Conservation (phyloP, 2,888 invertebrate genomes). For the Limnephilus rhombicus region DNA sequence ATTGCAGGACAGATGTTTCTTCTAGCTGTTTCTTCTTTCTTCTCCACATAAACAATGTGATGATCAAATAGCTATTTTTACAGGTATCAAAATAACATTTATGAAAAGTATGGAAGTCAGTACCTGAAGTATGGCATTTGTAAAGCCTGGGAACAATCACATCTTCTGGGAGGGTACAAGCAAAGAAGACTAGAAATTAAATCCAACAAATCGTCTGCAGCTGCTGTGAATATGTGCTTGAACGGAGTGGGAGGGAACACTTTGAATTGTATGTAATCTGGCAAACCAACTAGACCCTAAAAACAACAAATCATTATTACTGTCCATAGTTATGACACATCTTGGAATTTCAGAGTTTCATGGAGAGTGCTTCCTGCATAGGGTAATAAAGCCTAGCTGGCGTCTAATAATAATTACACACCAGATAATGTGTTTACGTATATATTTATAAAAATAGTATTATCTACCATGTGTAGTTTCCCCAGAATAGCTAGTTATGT, state of each 20-base stretch:
- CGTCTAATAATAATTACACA: no score
- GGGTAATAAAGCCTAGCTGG: neutral
- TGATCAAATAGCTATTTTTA: neutral
- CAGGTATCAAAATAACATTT: neutral
- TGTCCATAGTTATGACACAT: neutral
- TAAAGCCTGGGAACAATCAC: constrained; percentile 89
- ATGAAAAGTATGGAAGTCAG: neutral
- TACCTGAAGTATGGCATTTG: constrained; percentile 92
- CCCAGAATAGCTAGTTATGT: no score
- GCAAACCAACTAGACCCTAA: constrained; percentile 84
- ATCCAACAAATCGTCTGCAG: constrained; percentile 92
- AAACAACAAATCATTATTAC: constrained; percentile 58
- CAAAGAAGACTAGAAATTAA: constrained; percentile 87
- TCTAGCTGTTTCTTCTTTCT: neutral
- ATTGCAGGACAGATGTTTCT: neutral
- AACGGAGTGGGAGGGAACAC: constrained; percentile 89
- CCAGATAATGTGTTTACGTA: no score
- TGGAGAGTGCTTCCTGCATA: neutral
- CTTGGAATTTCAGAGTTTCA: neutral
- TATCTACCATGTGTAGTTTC: no score
- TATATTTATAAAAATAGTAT: no score
- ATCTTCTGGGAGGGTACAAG: constrained; percentile 89
- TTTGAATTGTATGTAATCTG: constrained; percentile 96
- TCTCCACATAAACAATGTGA: neutral
- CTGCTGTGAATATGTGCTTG: constrained; percentile 96